Percentiles rank a stretch among this genome's conserved stretches.
Evolutionary conservation across 2,797 vertebrate species (phyloP).

Genomic region (Cynodonichthys magdalenae): DNA sequence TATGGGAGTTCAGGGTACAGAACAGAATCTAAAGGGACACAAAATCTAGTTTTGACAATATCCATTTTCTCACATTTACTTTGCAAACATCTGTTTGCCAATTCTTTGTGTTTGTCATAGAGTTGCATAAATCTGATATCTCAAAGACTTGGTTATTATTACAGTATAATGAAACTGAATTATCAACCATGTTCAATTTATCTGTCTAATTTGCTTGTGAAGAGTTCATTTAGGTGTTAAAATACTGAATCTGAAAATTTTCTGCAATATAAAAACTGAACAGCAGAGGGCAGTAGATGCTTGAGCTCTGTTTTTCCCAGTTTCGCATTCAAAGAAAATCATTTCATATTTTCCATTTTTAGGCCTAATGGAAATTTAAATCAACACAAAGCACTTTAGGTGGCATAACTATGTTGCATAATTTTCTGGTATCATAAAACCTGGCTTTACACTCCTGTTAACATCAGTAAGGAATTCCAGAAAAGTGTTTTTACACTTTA

Average conservation of each 20-base stretch:
- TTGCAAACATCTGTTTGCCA: neutral
- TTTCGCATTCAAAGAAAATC: too few species aligned
- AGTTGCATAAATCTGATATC: neutral
- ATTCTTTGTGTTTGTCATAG: neutral
- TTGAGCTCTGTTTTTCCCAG: neutral
- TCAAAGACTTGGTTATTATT: neutral
- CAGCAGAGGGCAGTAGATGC: constrained; percentile 65
- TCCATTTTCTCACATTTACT: too few species aligned
- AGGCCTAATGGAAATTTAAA: too few species aligned
- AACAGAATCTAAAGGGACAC: constrained; percentile 88
- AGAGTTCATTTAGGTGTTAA: neutral
- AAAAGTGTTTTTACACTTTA: neutral
- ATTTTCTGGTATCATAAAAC: too few species aligned
- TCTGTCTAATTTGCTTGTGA: neutral
- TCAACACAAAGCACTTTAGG: neutral
- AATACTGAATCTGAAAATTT: too few species aligned
- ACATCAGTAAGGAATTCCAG: too few species aligned
- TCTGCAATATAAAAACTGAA: constrained; percentile 12
- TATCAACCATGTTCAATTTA: neutral
- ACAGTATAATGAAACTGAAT: neutral
- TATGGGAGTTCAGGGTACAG: constrained; percentile 96
- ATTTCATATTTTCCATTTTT: too few species aligned
- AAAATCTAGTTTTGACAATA: neutral
- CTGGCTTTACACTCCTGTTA: too few species aligned
- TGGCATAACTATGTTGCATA: neutral